These are phyloP conservation scores for Epinotia ramella DNA, from an alignment of 2,888 invertebrate genomes.

Conservation along the genomic window DNA sequence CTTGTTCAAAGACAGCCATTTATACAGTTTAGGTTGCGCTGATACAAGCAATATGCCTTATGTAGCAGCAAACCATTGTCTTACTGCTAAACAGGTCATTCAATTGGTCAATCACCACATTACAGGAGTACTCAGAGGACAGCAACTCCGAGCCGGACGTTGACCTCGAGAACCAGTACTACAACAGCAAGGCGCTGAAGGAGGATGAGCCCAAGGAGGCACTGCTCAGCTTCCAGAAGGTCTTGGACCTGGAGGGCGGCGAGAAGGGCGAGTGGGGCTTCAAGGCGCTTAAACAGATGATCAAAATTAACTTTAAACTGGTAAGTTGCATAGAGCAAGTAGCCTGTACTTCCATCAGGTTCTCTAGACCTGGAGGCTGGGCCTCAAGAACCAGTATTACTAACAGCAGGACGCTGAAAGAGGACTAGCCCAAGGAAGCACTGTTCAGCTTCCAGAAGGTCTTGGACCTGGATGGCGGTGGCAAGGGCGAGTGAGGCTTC, in stretches of 20 bases:
- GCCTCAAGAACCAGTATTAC: too few species aligned
- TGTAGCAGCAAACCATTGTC: too few species aligned
- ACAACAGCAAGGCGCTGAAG: conserved; percentile 99
- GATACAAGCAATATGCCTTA: too few species aligned
- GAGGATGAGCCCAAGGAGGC: conserved; percentile 98
- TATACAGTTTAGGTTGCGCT: too few species aligned
- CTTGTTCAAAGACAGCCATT: too few species aligned
- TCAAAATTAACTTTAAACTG: conserved; percentile 99
- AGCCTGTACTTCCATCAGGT: background rate
- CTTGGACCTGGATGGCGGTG: too few species aligned
- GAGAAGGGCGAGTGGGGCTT: conserved; percentile 99
- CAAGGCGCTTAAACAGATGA: conserved; percentile 99
- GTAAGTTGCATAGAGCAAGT: conserved; percentile 78
- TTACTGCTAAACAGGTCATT: too few species aligned
- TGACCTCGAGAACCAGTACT: conserved; percentile 99
- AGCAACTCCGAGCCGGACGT: conserved; percentile 99
- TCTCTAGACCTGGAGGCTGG: background rate
- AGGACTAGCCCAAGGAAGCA: too few species aligned
- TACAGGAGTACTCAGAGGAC: conserved; percentile 99
- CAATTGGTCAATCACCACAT: too few species aligned
- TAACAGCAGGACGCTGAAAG: too few species aligned
- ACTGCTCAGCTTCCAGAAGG: conserved; percentile 96
- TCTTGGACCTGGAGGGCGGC: conserved; percentile 97
- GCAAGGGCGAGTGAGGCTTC: too few species aligned
- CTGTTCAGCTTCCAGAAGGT: too few species aligned